Base-by-base conservation (phyloP, 2,797 vertebrate species). In the Aldrovandia affinis region DNA sequence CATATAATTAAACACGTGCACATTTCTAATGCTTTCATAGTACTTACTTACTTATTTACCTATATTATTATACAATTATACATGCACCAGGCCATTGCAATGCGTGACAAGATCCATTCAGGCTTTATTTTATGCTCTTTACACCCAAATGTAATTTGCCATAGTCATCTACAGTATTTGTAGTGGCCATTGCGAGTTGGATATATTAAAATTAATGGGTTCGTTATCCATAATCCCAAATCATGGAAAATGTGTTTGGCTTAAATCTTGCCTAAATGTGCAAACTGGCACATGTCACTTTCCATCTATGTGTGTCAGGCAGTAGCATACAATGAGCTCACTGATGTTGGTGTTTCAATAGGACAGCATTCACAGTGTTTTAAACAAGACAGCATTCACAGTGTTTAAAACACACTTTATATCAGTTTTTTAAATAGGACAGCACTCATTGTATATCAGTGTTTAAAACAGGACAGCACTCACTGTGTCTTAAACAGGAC, bases 131-230 rank as follows among this genome's bases (percentile, higher is more conserved):
- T 5, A 10, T 63, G 33, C 20, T 52, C 3, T 78, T 18, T 55
- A 33, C 14, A 36, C 55, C 2, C 1, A 55, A 36, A 36, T 36
- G 28, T 52, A 8, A 55, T 54, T 55, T 52, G 8, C 77, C 25
- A 4, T 14, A 54, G 78, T 8, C 52, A 52, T 7, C 18, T n/a
- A 25, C 20, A 55, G 47, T 55, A 36, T 80, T 33, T 54, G 50
- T 30, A 33, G 78, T 18, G 7, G 47, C 22, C 28, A 55, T n/a
- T 39, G 22, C 50, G 44, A 55, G 52, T 47, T 47, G 44, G 39
- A 22, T 18, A 22, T 14, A 77, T 77, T 77, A 77, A 77, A 47
- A 77, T 77, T 44, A 77, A 77, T 47, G 73, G 39, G 47, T n/a
- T 77, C 47, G 28, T 55, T 55, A 80, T 80, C 54, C 28, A 14